Base-by-base conservation (phyloP, 2,888 invertebrate genomes). In the Tenthredo mesomela region DNA sequence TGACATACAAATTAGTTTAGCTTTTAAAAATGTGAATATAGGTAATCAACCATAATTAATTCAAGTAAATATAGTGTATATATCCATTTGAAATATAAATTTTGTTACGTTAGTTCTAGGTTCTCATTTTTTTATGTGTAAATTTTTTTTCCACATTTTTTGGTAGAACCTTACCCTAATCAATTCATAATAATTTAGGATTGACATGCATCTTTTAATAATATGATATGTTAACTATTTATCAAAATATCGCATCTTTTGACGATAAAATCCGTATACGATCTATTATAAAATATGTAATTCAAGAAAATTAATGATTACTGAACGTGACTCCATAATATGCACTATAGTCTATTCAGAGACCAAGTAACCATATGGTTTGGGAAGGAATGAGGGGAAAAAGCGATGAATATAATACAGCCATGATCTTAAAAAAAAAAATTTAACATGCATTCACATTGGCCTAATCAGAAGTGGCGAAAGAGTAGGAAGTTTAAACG, bases 381-480 rank as follows among this genome's bases (percentile, higher is more conserved):
- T 10, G 12, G 61, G 12, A 12, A 61, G 37, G 40, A 71, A 71
- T 33, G 67, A 67, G 29, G 25, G 43, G 10, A 47, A 73, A 73
- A 43, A 37, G n/a, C 7, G n/a, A 21, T 73, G 12, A n/a, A 40
- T 6, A 54, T 77, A 25, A 54, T 77, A 25, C n/a, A 50, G 77
- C 77, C 77, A 33, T 50, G 77, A 77, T 77, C 77, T 77, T 77
- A 77, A 77, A 77, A 54, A 77, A 77, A 77, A 54, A 54, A 73
- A 9, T 73, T 9, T 21, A 73, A 25, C 21, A 43, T n/a, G 21
- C 40, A 43, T 73, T 73, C 71, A 21, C 71, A 73, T 73, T 43
- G 71, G 71, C 21, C 71, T 73, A 73, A 43, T 73, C 71, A 2
- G 10, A 15, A 43, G 21, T 73, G 71, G 43, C 43, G 71, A 43